Conservation (phyloP, 2,113 vertebrate genomes). For the Prietella phreatophila region DNA sequence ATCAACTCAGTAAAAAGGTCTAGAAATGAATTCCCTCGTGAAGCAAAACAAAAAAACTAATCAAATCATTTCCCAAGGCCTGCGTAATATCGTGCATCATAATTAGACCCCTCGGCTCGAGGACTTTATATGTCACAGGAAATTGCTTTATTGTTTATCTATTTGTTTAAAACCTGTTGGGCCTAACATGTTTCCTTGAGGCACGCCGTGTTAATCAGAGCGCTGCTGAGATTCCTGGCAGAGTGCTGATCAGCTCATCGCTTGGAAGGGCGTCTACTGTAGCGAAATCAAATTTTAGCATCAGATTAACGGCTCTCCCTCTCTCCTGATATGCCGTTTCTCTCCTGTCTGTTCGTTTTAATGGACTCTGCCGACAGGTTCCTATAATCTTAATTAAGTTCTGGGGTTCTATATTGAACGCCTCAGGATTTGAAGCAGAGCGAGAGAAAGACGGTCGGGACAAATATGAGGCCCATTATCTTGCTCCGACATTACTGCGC, state of each 20-base stretch:
- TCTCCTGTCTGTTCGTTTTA: conserved; percentile 36
- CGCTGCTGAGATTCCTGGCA: neutral
- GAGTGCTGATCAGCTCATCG: neutral
- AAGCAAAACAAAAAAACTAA: conserved; percentile 33
- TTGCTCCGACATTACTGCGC: conserved; percentile 17
- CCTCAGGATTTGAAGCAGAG: neutral
- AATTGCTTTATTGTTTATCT: conserved; percentile 38
- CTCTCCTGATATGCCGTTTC: conserved; percentile 16
- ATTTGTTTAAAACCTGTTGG: conserved; percentile 31
- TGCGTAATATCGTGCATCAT: neutral
- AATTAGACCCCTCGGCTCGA: neutral
- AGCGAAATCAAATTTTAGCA: conserved; percentile 58
- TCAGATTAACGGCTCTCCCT: conserved; percentile 55
- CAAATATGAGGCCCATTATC: conserved; percentile 23
- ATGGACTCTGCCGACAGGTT: conserved; percentile 19
- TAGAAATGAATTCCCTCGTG: conserved; percentile 25
- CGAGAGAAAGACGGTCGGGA: conserved; percentile 14
- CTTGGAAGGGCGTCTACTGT: neutral
- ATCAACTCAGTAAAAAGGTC: conserved; percentile 1
- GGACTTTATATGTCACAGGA: conserved; percentile 2
- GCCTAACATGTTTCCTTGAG: neutral
- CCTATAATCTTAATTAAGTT: conserved; percentile 24
- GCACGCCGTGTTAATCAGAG: neutral
- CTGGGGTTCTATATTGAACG: conserved; percentile 1
- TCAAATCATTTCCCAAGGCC: conserved; percentile 16